phyloP scores from a whole-genome alignment of 1,140 invertebrate species.

The Vanessa tameamea region DNA sequence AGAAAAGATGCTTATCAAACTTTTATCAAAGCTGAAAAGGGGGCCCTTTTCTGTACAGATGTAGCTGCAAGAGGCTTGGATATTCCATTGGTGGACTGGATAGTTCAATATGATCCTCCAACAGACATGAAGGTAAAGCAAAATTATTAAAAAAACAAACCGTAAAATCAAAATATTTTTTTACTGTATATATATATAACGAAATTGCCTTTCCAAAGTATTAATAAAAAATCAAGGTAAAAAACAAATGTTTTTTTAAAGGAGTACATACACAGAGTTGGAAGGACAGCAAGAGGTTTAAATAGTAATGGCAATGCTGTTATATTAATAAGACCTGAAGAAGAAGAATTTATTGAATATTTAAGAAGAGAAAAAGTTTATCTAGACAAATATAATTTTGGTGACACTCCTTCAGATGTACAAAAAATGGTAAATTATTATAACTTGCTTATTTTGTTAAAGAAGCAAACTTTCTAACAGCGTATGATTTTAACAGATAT shows the following conservation, averaged over 20 bases:
- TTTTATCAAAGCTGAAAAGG: conserved; percentile 79
- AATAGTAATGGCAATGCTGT: conserved; percentile 92
- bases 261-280: conserved; percentile 94
- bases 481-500: neutral
- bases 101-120: conserved; percentile 97
- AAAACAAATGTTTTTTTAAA: conserved; percentile 54
- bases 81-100: conserved; percentile 97
- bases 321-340: conserved; percentile 92
- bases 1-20: conserved; percentile 90
- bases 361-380: conserved; percentile 93
- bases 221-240: neutral
- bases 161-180: too few relatives aligned
- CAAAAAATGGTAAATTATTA: conserved; percentile 56
- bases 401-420: conserved; percentile 54
- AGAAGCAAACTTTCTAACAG: too few relatives aligned
- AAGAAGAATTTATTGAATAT: conserved; percentile 93
- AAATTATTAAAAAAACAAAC: neutral
- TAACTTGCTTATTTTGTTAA: too few relatives aligned
- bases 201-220: too few relatives aligned
- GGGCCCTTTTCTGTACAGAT: conserved; percentile 92
- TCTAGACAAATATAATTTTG: conserved; percentile 95
- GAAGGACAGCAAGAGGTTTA: conserved; percentile 95
- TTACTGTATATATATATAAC: too few relatives aligned
- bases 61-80: conserved; percentile 95
- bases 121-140: conserved; percentile 92